Base-by-base conservation (phyloP, 2,888 invertebrate species). In the Adelognathus sp. region DNA sequence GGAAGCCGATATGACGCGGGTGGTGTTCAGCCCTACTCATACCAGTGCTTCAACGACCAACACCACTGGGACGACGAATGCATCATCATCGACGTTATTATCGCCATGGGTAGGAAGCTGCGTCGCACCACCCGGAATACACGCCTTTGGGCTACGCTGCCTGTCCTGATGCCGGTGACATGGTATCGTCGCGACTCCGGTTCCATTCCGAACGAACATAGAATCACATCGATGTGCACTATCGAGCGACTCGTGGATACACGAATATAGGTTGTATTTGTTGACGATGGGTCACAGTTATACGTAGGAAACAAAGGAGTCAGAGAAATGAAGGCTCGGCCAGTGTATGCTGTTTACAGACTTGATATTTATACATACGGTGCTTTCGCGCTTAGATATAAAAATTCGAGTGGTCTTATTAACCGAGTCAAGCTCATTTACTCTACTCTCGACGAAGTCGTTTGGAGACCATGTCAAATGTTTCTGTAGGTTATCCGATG, bases 111-210 rank as follows among this genome's bases (percentile, higher is more conserved):
- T 69, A 31, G 56, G 58, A 69, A 69, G 56, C 44, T 31, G 41
- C 44, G 56, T 69, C 21, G 44, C 31, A 18, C 21, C 29, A 56
- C 31, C 44, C 27, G 41, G 44, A 41, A 69, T 44, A 44, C 41
- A 18, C 71, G 77, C 69, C 33, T 69, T 11, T 16, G 41, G 56
- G 39, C 27, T 27, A 27, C 24, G 41, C 18, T 21, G 14, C 24
- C 36, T 41, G 11, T 18, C n/a, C 39, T 39, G 29, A 56, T 41
- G 67, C 36, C 11, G 27, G 41, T 39, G 16, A 82, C 82, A 85
- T 83, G 84, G 83, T 84, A 86, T 85, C 84, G 85, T 81, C 80
- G 82, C 86, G 87, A 88, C 88, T 87, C 86, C 83, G 86, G 84
- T 87, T 86, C 84, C 86, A 86, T 86, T 86, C 86, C 86, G 39